These are phyloP conservation scores for Drosophila ironensis DNA, from an alignment of 1,140 invertebrate genomes.

Conservation along the genomic window DNA sequence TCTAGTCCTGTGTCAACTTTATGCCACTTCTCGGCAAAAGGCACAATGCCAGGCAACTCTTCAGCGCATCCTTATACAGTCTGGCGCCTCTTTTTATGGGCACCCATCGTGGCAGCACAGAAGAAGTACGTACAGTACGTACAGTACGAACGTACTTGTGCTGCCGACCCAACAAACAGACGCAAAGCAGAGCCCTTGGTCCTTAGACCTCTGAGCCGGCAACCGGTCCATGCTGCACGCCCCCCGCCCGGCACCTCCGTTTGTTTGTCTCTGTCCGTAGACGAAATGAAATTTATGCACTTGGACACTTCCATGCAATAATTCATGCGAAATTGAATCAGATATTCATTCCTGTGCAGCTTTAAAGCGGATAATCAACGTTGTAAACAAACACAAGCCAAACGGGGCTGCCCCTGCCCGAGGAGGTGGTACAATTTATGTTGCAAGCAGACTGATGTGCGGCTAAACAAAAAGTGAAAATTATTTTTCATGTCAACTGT, in stretches of 20 bases:
- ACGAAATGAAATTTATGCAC: constrained; percentile 80
- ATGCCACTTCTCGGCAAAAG: constrained; percentile 65
- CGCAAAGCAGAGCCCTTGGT: constrained; percentile 55
- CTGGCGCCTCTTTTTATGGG: constrained; percentile 74
- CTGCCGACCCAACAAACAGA: constrained; percentile 65
- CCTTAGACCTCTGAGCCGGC: constrained; percentile 23
- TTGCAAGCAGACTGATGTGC: constrained; percentile 35
- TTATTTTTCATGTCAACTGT: constrained; percentile 45
- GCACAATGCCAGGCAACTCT: constrained; percentile 60
- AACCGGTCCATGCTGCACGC: not conserved
- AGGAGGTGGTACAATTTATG: constrained; percentile 53
- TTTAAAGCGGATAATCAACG: constrained; percentile 78
- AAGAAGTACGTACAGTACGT: constrained; percentile 28
- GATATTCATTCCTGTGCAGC: constrained; percentile 76
- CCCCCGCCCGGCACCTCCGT: constrained; percentile 6
- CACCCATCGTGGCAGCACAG: constrained; percentile 41
- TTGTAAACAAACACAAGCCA: constrained; percentile 58
- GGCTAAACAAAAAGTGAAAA: constrained; percentile 49
- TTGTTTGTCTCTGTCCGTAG: constrained; percentile 35
- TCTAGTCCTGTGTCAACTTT: constrained; percentile 69
- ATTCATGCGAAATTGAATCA: constrained; percentile 81
- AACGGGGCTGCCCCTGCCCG: constrained; percentile 12
- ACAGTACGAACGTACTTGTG: too few species aligned
- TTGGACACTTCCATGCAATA: constrained; percentile 77
- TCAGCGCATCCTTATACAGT: constrained; percentile 68